Percentiles rank a stretch among this genome's conserved stretches.
phyloP scores from a whole-genome alignment of 2,797 vertebrate genomes.

The Cichlasoma orientale region DNA sequence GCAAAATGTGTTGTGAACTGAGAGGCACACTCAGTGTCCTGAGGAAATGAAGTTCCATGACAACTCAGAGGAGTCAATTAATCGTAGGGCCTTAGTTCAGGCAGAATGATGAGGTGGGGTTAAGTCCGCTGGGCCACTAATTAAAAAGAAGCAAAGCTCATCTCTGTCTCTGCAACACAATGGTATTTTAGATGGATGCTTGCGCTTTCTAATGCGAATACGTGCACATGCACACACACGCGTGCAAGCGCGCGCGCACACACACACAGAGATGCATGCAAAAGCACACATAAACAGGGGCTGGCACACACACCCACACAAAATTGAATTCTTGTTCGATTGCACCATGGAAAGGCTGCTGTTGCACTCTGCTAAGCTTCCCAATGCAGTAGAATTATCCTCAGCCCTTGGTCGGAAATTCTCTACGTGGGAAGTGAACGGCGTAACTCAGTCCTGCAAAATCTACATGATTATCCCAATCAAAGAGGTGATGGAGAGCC shows the following conservation, averaged over 20 bases:
- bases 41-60: conserved; percentile 76
- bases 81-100: conserved; percentile 66
- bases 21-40: conserved; percentile 48
- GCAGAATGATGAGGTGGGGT: conserved; percentile 76
- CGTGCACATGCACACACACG: not conserved
- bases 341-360: conserved; percentile 17
- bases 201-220: conserved; percentile 10
- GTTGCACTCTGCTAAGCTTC: conserved; percentile 2
- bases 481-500: conserved; percentile 52
- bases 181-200: conserved; percentile 52
- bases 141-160: conserved; percentile 78
- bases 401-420: not conserved
- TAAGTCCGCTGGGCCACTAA: conserved; percentile 78
- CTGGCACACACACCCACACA: not conserved
- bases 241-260: not conserved
- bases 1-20: conserved; percentile 64
- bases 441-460: conserved; percentile 31
- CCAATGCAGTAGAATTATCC: not conserved
- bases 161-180: conserved; percentile 52
- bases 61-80: conserved; percentile 80
- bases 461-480: conserved; percentile 53
- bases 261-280: not conserved
- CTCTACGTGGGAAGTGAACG: conserved; percentile 27
- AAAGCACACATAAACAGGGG: conserved; percentile 2
- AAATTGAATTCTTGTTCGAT: conserved; percentile 38